Conservation (phyloP, 1,140 invertebrate species). For the Procambarus clarkii region DNA sequence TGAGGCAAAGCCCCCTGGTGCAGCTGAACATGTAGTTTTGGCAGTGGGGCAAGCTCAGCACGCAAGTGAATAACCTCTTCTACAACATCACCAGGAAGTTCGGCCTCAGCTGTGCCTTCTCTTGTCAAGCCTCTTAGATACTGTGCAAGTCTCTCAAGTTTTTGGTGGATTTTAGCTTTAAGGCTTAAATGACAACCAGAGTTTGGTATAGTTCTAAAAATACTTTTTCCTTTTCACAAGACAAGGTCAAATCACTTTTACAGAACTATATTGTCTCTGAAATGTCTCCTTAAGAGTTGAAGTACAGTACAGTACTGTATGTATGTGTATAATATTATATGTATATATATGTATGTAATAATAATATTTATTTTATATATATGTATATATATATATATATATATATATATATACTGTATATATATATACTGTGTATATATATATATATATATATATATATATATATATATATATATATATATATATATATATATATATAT, state of each 20-base stretch:
- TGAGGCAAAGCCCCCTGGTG: constrained; percentile 58
- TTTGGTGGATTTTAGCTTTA: constrained; percentile 41
- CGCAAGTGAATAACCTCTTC: background rate
- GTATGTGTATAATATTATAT: too few relatives aligned
- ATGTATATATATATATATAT: too few relatives aligned
- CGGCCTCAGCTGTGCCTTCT: constrained; percentile 20
- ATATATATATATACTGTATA: too few relatives aligned
- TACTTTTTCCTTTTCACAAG: constrained; percentile 36
- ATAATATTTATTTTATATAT: too few relatives aligned
- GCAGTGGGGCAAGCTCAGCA: constrained; percentile 58
- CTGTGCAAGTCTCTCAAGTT: background rate
- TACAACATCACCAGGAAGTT: constrained; percentile 51
- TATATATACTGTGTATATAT: too few relatives aligned
- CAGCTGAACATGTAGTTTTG: constrained; percentile 25
- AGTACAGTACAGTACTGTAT: background rate
- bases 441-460: too few relatives aligned
- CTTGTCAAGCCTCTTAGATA: background rate
- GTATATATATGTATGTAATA: too few relatives aligned
- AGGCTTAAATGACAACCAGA: constrained; percentile 15
- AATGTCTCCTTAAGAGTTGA: background rate
- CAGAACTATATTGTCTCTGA: constrained; percentile 5
- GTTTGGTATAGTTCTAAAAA: constrained; percentile 32
- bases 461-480: too few relatives aligned
- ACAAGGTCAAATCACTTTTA: constrained; percentile 16
- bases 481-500: too few relatives aligned